Conservation (phyloP, 1,140 invertebrate genomes). For the Drosophila willistoni region DNA sequence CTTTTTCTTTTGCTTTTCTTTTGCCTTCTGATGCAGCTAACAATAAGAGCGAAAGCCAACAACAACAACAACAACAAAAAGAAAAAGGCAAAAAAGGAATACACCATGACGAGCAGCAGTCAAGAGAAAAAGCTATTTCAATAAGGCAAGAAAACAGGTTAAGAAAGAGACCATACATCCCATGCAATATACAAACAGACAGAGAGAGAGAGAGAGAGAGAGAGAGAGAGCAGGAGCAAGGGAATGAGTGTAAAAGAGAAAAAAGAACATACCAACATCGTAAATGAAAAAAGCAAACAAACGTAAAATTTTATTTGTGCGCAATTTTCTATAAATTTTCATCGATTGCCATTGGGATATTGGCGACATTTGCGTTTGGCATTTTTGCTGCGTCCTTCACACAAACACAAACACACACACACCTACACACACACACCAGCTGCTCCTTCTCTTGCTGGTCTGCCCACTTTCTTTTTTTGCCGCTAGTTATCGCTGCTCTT, state of each 20-base stretch:
- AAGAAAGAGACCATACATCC: conserved; percentile 20
- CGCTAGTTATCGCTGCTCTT: conserved; percentile 10
- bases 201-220: background rate
- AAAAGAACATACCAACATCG: conserved; percentile 46
- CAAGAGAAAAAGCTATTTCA: conserved; percentile 63
- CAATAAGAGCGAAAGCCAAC: background rate
- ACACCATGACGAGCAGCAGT: conserved; percentile 62
- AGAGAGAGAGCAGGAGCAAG: conserved; percentile 11
- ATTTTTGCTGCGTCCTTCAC: conserved; percentile 70
- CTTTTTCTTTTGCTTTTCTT: conserved; percentile 17
- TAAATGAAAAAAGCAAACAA: conserved; percentile 81
- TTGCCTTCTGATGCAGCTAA: conserved; percentile 37
- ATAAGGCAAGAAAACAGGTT: conserved; percentile 59
- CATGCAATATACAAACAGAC: background rate
- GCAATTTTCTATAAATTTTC: conserved; percentile 81
- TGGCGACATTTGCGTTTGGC: conserved; percentile 81
- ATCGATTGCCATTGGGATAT: conserved; percentile 79
- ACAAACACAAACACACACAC: conserved; percentile 19
- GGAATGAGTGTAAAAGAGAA: conserved; percentile 14
- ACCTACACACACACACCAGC: conserved; percentile 17
- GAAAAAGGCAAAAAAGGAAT: conserved; percentile 15
- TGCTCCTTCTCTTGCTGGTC: conserved; percentile 16
- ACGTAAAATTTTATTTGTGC: conserved; percentile 81
- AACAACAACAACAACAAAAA: too few species aligned
- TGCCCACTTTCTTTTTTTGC: conserved; percentile 26